Conservation (phyloP, 2,797 vertebrate genomes). For the Lerista edwardsae region DNA sequence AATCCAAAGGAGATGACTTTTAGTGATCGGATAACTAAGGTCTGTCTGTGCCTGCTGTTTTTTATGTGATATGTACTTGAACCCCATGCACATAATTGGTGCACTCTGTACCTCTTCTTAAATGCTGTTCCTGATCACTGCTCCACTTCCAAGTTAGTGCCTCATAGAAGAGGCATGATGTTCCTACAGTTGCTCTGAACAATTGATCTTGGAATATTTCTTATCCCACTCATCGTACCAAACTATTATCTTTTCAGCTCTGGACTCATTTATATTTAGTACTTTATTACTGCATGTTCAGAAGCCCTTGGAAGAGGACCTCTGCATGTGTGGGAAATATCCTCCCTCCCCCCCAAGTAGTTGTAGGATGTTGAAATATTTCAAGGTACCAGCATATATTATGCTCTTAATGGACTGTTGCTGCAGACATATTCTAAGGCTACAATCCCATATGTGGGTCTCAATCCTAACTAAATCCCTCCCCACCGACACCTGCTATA, state of each 20-base stretch:
- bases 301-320: too few relatives aligned
- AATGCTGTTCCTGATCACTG: not conserved
- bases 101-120: not conserved
- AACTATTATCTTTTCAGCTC: not conserved
- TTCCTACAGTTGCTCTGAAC: not conserved
- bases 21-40: not conserved
- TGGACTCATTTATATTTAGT: not conserved
- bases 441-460: too few relatives aligned
- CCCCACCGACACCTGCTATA: too few relatives aligned
- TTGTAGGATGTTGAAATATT: not conserved
- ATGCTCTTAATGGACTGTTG: not conserved
- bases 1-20: not conserved
- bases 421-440: not conserved
- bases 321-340: not conserved
- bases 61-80: not conserved
- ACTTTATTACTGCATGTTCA: not conserved
- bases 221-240: not conserved
- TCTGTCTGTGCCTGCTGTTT: conserved; percentile 25
- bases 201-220: not conserved
- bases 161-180: not conserved
- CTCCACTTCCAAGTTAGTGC: not conserved
- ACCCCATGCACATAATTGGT: not conserved
- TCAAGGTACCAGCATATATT: not conserved
- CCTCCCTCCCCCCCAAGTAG: not conserved
- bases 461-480: too few relatives aligned